A percentile compares a stretch with the other conserved stretches of the same genome.
These are phyloP conservation scores for Pemphredon lugubris DNA, from an alignment of 2,888 invertebrate species.

Conservation along the genomic window DNA sequence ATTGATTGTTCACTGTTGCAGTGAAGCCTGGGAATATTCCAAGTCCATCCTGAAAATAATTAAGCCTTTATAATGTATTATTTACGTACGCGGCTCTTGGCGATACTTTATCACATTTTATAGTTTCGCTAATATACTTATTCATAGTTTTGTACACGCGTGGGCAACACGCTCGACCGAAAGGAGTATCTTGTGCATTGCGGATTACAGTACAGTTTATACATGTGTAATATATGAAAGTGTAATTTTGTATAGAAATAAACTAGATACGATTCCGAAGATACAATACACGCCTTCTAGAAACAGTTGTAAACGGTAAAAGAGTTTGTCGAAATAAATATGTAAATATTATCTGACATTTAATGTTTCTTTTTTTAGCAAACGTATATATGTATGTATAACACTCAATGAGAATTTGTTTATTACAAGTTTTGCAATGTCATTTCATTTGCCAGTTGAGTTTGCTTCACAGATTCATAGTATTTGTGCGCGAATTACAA, in stretches of 20 bases:
- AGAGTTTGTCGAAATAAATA: slow-evolving; percentile 51
- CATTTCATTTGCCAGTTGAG: too few relatives aligned
- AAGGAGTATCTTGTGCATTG: slow-evolving; percentile 50
- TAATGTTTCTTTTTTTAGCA: slow-evolving; percentile 20
- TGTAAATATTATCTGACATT: slow-evolving; percentile 57
- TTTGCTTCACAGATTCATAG: too few relatives aligned
- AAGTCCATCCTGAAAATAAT: slow-evolving; percentile 78
- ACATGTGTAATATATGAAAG: slow-evolving; percentile 53
- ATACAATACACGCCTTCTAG: slow-evolving; percentile 44
- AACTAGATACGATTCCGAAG: slow-evolving; percentile 48
- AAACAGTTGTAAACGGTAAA: slow-evolving; percentile 56
- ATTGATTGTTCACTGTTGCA: slow-evolving; percentile 60
- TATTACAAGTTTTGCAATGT: too few relatives aligned
- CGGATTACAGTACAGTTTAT: slow-evolving; percentile 50
- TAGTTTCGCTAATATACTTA: slow-evolving; percentile 45
- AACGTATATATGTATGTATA: too few relatives aligned
- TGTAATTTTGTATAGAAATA: slow-evolving; percentile 65
- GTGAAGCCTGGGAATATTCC: slow-evolving; percentile 80
- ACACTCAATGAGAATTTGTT: too few relatives aligned
- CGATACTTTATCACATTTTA: slow-evolving; percentile 47
- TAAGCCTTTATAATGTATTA: slow-evolving; percentile 72
- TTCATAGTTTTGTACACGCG: slow-evolving; percentile 63
- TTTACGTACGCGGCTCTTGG: slow-evolving; percentile 41
- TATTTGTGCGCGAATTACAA: too few relatives aligned
- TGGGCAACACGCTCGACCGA: too few relatives aligned